Conservation (phyloP, 2,113 vertebrate species). For the Talpa occidentalis region DNA sequence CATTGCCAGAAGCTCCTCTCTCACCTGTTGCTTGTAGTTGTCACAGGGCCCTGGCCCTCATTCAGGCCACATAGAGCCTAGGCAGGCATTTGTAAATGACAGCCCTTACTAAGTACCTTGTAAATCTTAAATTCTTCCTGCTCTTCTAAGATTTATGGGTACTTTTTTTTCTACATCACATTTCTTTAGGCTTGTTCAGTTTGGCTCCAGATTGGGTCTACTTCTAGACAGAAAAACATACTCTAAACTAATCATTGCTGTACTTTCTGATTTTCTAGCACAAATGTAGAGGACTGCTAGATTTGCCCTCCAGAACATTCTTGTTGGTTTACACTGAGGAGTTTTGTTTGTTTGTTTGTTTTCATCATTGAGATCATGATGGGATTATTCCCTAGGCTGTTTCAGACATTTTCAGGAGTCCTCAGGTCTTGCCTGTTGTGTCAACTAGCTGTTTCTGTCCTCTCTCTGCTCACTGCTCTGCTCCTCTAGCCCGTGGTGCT, state of each 20-base stretch:
- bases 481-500: neutral
- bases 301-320: neutral
- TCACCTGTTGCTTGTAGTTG: neutral
- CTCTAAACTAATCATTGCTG: neutral
- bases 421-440: neutral
- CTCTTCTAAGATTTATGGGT: neutral
- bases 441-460: neutral
- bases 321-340: neutral
- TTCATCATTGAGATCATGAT: neutral
- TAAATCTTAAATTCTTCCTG: neutral
- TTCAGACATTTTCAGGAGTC: neutral
- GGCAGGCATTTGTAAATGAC: neutral
- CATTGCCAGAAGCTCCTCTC: too few relatives aligned
- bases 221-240: neutral
- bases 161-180: neutral
- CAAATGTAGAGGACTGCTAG: neutral
- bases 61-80: fast-evolving
- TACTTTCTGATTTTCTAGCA: neutral
- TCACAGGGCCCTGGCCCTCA: neutral
- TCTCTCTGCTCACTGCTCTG: neutral
- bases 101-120: neutral
- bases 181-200: neutral
- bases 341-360: neutral
- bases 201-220: neutral
- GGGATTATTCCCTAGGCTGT: neutral